These are phyloP conservation scores for Anarsia innoxiella DNA, from an alignment of 2,888 invertebrate species.

Conservation along the genomic window DNA sequence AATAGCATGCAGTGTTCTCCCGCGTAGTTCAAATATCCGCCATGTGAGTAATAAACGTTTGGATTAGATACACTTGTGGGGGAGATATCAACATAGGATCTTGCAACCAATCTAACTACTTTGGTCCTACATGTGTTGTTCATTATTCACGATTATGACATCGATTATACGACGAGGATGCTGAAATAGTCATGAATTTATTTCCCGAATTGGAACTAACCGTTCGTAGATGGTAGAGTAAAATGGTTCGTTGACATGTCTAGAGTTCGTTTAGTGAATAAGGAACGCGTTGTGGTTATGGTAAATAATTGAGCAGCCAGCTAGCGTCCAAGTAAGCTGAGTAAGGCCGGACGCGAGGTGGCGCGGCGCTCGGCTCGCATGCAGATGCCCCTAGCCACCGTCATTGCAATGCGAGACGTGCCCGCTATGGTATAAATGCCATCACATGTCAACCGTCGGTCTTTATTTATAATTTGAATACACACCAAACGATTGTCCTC, in stretches of 20 bases:
- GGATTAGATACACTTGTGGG: slow-evolving; percentile 20
- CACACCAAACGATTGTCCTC: slow-evolving; percentile 53
- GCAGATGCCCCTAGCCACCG: slow-evolving; percentile 51
- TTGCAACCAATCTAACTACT: too few species aligned
- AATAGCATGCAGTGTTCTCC: slow-evolving; percentile 46
- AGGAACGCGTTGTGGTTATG: slow-evolving; percentile 3
- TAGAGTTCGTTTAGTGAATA: too few species aligned
- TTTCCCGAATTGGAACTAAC: too few species aligned
- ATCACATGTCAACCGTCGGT: slow-evolving; percentile 48
- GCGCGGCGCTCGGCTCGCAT: slow-evolving; percentile 51
- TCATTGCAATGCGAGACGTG: slow-evolving; percentile 65
- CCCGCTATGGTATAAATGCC: slow-evolving; percentile 69
- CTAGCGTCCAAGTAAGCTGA: slow-evolving; percentile 54
- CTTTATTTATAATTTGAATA: slow-evolving; percentile 62
- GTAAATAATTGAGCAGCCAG: slow-evolving; percentile 5
- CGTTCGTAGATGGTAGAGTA: too few species aligned
- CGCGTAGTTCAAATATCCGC: slow-evolving; percentile 42
- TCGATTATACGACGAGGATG: too few species aligned
- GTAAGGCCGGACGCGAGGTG: slow-evolving; percentile 68
- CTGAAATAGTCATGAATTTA: too few species aligned
- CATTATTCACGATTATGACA: too few species aligned
- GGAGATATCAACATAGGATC: slow-evolving; percentile 16
- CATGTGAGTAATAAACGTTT: slow-evolving; percentile 19
- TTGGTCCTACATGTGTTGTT: too few species aligned
- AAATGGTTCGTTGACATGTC: too few species aligned